Evolutionary conservation across 2,888 invertebrate genomes (phyloP).

Genomic region (Cephalotes varians): DNA sequence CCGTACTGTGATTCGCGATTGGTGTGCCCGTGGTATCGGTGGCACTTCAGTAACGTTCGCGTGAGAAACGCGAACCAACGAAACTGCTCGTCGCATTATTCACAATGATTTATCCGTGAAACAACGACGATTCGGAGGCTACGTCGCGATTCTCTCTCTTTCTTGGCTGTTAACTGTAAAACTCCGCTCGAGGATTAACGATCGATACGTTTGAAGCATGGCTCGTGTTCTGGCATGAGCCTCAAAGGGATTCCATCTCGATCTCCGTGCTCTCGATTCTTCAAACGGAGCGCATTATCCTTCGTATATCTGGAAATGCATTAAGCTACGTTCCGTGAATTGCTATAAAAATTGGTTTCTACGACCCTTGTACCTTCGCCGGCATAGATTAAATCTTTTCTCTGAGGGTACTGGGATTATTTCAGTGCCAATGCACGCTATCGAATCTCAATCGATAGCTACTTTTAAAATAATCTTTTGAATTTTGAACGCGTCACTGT

Average conservation of each 20-base stretch:
- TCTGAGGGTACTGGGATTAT: constrained; percentile 10
- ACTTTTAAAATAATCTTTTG: constrained; percentile 15
- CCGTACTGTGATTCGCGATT: constrained; percentile 49
- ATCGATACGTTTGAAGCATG: constrained; percentile 49
- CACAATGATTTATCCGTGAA: constrained; percentile 73
- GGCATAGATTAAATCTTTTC: constrained; percentile 35
- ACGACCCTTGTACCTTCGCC: neutral
- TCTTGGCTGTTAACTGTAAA: constrained; percentile 37
- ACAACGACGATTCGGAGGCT: constrained; percentile 31
- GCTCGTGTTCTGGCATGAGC: constrained; percentile 41
- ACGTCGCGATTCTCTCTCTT: constrained; percentile 41
- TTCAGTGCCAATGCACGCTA: constrained; percentile 15
- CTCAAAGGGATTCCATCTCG: constrained; percentile 52
- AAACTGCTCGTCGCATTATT: constrained; percentile 72
- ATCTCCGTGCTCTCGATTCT: constrained; percentile 42
- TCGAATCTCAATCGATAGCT: constrained; percentile 10
- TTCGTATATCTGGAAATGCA: constrained; percentile 46
- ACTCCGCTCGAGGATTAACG: constrained; percentile 47
- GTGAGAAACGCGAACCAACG: constrained; percentile 71
- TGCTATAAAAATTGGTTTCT: constrained; percentile 41
- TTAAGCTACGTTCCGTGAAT: constrained; percentile 46
- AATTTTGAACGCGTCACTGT: neutral
- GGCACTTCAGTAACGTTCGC: constrained; percentile 60
- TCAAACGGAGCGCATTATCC: constrained; percentile 49
- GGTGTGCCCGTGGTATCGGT: constrained; percentile 51